phyloP scores from a whole-genome alignment of 2,888 invertebrate genomes.

The Nephrotoma guestfalica region DNA sequence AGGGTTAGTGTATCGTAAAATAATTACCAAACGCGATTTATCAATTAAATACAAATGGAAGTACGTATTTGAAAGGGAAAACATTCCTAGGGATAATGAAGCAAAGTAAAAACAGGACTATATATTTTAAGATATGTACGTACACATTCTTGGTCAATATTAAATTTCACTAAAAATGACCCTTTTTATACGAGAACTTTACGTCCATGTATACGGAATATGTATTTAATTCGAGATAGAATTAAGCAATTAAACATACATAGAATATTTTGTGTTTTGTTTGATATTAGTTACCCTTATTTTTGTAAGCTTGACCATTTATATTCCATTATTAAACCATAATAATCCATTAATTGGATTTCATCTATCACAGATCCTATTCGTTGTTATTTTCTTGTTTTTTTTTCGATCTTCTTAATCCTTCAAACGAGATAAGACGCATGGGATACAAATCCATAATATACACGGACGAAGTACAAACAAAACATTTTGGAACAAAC shows the following conservation, averaged over 20 bases:
- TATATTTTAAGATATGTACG: background rate
- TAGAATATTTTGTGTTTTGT: background rate
- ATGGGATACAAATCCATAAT: background rate
- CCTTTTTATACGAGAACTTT: background rate
- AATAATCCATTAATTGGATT: constrained; percentile 1
- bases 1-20: background rate
- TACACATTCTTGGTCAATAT: background rate
- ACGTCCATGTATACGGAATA: background rate
- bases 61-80: background rate
- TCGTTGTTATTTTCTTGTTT: background rate
- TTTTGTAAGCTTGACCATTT: background rate
- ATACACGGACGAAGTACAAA: background rate
- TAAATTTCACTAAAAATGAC: background rate
- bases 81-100: background rate
- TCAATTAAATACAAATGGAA: background rate
- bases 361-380: background rate
- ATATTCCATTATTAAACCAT: background rate
- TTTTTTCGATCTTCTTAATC: background rate
- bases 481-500: background rate
- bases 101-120: background rate
- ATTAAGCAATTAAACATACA: background rate
- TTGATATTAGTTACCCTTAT: background rate
- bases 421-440: background rate
- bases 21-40: background rate
- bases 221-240: background rate